phyloP scores from a whole-genome alignment of 1,140 invertebrate genomes.

The Cepaea nemoralis region DNA sequence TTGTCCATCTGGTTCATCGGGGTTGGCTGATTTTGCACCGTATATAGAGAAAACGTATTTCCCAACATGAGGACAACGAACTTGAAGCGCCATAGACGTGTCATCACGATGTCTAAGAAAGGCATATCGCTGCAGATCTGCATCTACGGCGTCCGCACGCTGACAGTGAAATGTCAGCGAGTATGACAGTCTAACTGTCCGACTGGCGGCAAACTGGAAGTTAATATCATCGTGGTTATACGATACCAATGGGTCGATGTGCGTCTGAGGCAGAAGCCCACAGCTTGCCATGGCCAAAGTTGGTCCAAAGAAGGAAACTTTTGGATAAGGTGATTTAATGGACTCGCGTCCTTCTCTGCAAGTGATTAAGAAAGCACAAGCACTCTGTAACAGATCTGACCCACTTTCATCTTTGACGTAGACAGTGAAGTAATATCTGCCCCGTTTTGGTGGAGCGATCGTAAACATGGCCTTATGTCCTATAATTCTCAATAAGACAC shows the following conservation, averaged over 20 bases:
- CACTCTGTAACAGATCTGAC: conserved; percentile 68
- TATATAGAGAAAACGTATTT: conserved; percentile 69
- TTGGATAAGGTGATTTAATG: conserved; percentile 61
- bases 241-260: conserved; percentile 64
- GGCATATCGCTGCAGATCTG: conserved; percentile 66
- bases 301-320: conserved; percentile 66
- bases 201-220: conserved; percentile 62
- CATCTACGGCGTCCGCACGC: conserved; percentile 53
- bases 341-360: conserved; percentile 62
- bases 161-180: conserved; percentile 63
- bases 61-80: conserved; percentile 67
- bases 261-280: conserved; percentile 62
- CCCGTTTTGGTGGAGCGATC: conserved; percentile 64
- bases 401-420: conserved; percentile 67
- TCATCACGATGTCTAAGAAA: conserved; percentile 63
- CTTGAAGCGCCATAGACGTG: conserved; percentile 58
- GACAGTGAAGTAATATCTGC: conserved; percentile 67
- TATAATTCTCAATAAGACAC: conserved; percentile 64
- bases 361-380: conserved; percentile 66
- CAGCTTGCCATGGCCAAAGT: conserved; percentile 58
- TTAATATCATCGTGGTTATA: conserved; percentile 64
- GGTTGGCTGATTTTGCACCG: conserved; percentile 53
- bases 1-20: conserved; percentile 50
- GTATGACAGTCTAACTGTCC: conserved; percentile 58
- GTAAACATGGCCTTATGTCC: conserved; percentile 68